Base-by-base conservation (phyloP, 2,797 vertebrate genomes). In the Gambusia yucatana region DNA sequence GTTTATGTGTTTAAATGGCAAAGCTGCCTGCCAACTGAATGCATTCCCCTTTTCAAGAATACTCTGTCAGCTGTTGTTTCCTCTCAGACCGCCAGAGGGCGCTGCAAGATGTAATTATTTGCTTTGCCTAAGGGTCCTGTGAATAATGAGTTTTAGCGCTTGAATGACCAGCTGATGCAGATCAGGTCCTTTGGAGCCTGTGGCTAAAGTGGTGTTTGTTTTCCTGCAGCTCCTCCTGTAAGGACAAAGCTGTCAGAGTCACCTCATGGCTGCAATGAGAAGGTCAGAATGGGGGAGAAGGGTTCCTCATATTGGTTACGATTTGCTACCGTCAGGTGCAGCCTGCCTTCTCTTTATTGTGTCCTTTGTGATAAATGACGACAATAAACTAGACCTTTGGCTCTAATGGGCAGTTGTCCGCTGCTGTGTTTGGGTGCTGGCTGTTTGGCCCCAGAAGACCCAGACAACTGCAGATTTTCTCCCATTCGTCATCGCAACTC, bases 71-170 rank as follows among this genome's bases (percentile, higher is more conserved):
- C 13, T 30, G 50, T 77, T 48, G 25, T 25, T 65, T 75, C 46
- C 52, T 3, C 14, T 77, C 48, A 84, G 44, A 79, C 92, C 94
- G 94, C 86, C 84, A 94, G 94, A 93, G 92, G 30, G 92, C 3
- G 71, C 91, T 92, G 84, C 84, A 67, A 80, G 80, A 89, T 86
- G 88, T 61, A 79, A 74, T 87, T 92, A 75, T 20, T 70, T 47
- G 36, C 33, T 80, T 77, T 57, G 67, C 65, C 52, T 33, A 75
- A 79, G 44, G 71, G 71, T 75, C 63, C 71, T 44, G 33, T 74
- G 61, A 89, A 78, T 85, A 78, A 72, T 80, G 39, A 86, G 69
- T 78, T 47, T 41, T 30, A 72, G 67, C 71, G 22, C 73, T 77
- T 80, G n/a, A 84, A 80, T 61, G 79, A 85, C 80, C 75, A 82